Base-by-base conservation (phyloP, 37 sponge, comb jelly and placozoan species). In the Halisarca cf. caerulea region DNA sequence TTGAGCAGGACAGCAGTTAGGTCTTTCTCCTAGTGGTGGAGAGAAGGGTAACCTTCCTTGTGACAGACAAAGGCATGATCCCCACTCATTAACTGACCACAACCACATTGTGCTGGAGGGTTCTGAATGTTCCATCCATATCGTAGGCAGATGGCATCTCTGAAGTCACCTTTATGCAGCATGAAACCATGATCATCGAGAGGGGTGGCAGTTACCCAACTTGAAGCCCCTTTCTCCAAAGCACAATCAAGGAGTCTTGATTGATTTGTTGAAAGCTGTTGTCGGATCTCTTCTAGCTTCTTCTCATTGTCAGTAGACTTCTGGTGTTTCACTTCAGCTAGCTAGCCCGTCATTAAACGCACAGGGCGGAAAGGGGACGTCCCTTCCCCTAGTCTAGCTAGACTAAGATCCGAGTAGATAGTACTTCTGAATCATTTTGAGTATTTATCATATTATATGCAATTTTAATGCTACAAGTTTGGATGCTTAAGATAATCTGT, bases 81-180 rank as follows among this genome's bases (percentile, higher is more conserved):
- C 25, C 6, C 64, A 7, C 18, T 30, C 30, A 62, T 5, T 20
- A 23, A 28, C 25, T n/a, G 25, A 15, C 64, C 64, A 15, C 64
- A 62, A 30, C 30, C 64, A 62, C 64, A 62, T 62, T 7, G 6
- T 62, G 64, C 25, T 30, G 30, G 25, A n/a, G 15, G 30, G 64
- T 62, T 62, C 64, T 62, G 64, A 30, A 62, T 62, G n/a, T 6
- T 62, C 64, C 64, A 62, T n/a, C 64, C 64, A 28, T 62, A 62
- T 20, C 64, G 64, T 28, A 62, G 30, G 64, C 64, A 30, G n/a
- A 62, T 62, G 64, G 64, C 64, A 62, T 62, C 64, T 62, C 64
- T 62, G 30, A 62, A 62, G 64, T n/a, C 64, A 62, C 64, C 64
- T 23, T 62, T 62, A 23, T 28, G 25, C 6, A 62, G 64, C 30